Evolutionary conservation across 2,888 invertebrate genomes (phyloP).

Genomic region (Diaphora mendica): DNA sequence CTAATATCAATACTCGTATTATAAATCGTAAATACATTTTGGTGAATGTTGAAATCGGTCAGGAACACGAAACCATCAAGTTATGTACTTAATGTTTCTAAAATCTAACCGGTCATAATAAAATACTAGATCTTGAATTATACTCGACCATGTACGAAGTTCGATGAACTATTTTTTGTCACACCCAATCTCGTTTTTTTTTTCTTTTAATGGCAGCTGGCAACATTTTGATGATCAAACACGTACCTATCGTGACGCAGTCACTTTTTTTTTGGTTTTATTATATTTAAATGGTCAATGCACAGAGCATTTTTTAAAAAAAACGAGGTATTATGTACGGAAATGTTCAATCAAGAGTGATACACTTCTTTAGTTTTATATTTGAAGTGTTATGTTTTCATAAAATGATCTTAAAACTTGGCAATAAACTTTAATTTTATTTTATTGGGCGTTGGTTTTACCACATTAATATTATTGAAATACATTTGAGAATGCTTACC

Average conservation of each 20-base stretch:
- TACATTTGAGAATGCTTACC: neutral
- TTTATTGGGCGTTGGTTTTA: neutral
- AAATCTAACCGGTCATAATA: neutral
- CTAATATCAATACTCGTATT: neutral
- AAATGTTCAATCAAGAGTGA: neutral
- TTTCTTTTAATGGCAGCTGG: conserved; percentile 24
- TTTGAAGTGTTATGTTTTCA: neutral
- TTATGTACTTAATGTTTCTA: neutral
- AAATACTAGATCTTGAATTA: conserved; percentile 6
- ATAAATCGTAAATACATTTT: neutral
- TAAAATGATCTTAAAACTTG: neutral
- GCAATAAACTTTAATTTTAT: no score
- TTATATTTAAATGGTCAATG: neutral
- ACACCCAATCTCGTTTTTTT: conserved; percentile 30
- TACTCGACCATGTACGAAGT: conserved; percentile 19
- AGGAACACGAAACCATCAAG: neutral
- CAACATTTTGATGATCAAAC: conserved; percentile 25
- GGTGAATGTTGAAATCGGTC: neutral
- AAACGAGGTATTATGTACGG: neutral
- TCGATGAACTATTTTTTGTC: conserved; percentile 42
- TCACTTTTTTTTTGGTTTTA: no score
- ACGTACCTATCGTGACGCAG: neutral
- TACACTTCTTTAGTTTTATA: neutral
- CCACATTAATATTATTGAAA: neutral
- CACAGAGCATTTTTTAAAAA: neutral